Evolutionary conservation across 2,888 invertebrate genomes (phyloP).

Genomic region (Sesamia inferens): DNA sequence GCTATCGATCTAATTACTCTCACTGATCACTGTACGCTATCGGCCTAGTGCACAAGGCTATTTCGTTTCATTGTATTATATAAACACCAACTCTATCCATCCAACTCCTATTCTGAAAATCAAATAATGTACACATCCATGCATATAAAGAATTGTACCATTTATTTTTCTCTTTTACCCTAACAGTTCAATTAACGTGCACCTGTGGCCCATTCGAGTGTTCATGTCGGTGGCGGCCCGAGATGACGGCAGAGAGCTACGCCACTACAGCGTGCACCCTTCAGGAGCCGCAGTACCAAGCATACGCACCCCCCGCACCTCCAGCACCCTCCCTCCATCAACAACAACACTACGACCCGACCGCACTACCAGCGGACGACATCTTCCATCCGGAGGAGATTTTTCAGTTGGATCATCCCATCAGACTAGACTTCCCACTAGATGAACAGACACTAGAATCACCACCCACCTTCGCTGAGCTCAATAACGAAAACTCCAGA

Average conservation of each 20-base stretch:
- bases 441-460: constrained; percentile 90
- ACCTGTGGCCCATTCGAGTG: constrained; percentile 94
- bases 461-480: constrained; percentile 92
- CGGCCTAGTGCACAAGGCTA: too few species aligned
- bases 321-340: constrained; percentile 78
- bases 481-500: constrained; percentile 93
- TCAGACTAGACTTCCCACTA: constrained; percentile 91
- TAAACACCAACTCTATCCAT: background rate
- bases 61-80: background rate
- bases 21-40: background rate
- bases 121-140: background rate
- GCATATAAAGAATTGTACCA: background rate
- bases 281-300: constrained; percentile 78
- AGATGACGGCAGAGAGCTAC: constrained; percentile 79
- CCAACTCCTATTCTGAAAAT: background rate
- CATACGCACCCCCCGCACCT: constrained; percentile 75
- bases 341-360: constrained; percentile 90
- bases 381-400: constrained; percentile 94
- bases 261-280: constrained; percentile 80
- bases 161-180: constrained; percentile 40
- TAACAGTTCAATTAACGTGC: constrained; percentile 90
- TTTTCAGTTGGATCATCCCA: constrained; percentile 93
- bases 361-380: constrained; percentile 91
- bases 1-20: background rate
- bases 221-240: constrained; percentile 90